These are phyloP conservation scores for Diplodus puntazzo DNA, from an alignment of 2,797 vertebrate species.

Conservation along the genomic window DNA sequence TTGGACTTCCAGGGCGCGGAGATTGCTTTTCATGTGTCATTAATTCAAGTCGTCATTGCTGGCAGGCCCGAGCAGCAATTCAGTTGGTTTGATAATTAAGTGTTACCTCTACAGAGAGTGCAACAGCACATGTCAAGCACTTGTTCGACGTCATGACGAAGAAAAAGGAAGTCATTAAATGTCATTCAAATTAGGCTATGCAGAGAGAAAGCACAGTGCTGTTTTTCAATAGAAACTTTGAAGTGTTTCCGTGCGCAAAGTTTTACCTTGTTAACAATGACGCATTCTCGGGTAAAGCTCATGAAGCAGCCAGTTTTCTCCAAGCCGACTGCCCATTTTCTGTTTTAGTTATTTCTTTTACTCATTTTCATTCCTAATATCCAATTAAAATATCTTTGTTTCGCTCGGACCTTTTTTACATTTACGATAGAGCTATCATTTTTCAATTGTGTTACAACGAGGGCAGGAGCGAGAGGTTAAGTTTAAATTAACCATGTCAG, in stretches of 20 bases:
- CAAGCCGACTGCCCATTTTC: neutral
- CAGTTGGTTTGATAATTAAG: constrained; percentile 84
- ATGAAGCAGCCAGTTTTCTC: neutral
- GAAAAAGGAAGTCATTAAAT: constrained; percentile 50
- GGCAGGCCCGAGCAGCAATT: constrained; percentile 79
- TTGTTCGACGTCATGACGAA: constrained; percentile 61
- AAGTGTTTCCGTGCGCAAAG: neutral
- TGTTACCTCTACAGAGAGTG: constrained; percentile 72
- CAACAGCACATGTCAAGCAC: constrained; percentile 68
- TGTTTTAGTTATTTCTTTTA: neutral
- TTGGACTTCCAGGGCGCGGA: constrained; percentile 69
- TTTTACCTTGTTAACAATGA: neutral
- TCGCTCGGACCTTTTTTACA: neutral
- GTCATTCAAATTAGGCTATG: constrained; percentile 36
- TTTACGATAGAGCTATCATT: neutral
- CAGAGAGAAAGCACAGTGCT: neutral
- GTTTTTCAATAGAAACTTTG: neutral
- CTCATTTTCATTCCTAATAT: neutral
- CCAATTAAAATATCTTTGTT: neutral
- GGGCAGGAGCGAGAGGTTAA: neutral
- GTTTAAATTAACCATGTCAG: constrained; percentile 13
- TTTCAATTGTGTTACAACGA: neutral
- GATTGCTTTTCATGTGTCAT: constrained; percentile 87
- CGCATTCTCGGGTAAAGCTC: neutral
- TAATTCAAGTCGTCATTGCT: constrained; percentile 84